Evolutionary conservation across 2,797 vertebrate species (phyloP), one percentile per base, ranked within the genome.

Genomic region (Phylloscopus collybita): DNA sequence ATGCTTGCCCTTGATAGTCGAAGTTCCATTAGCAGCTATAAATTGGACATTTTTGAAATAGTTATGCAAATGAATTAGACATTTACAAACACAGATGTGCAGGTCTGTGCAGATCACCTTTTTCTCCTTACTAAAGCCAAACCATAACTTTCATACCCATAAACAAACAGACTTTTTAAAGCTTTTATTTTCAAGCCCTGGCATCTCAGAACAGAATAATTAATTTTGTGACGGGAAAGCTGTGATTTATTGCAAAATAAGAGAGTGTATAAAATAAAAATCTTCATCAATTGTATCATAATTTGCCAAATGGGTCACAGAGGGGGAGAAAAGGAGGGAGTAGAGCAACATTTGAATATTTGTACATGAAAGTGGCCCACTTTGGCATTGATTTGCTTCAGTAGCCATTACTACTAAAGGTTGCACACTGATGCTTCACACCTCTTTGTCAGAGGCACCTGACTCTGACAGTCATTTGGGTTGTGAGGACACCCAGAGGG

Each of bases 11-110:
- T 86, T 92, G 60, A 53, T 86, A 90, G 17, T 32, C 10, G 1
- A 80, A 80, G 14, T 86, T 93, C 76, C 79, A 47, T 88, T 90
- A 93, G 13, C 69, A 94, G 64, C 49, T 64, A 16, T 76, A 86
- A 90, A 90, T 7, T 61, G 11, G 70, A 76, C 4, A 80, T 84
- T 91, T 95, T 92, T 67, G 51, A 95, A 93, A 88, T 45, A 71
- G n/a, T 67, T 88, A 80, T 86, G n/a, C 36, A 92, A 90, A 96
- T 69, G 5, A 92, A 86, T 90, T 34, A 86, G n/a, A 38, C 47
- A 60, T 92, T 95, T 93, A 30, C 36, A 90, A 74, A 83, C 19
- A 57, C 23, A 86, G 80, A 82, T 11, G 3, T 72, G 18, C 29
- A 84, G 29, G 36, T 80, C 61, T 81, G 15, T 53, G 11, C 34